Evolutionary conservation across 1,140 invertebrate genomes (phyloP), one percentile per base, ranked within the genome.

Genomic region (Drepana arcuata): DNA sequence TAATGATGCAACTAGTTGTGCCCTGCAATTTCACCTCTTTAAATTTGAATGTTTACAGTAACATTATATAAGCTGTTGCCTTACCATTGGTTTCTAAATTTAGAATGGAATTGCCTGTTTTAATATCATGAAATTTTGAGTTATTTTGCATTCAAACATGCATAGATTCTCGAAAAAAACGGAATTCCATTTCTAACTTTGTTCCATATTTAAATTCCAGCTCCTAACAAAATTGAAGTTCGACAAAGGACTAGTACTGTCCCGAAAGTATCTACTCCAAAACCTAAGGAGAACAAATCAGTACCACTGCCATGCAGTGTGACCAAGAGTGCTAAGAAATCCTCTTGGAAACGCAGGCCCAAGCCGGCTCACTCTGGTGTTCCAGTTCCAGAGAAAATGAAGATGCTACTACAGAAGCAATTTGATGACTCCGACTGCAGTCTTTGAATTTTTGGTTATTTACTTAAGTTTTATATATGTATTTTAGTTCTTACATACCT

Each of bases 291-390:
- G 24, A 64, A 62, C 18, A 70, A 60, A 34, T 27, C 58, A 0
- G 35, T 34, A 9, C 40, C 48, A 2, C 4, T 56, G 0, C 57
- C 70, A 4, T 41, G 41, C n/a, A 69, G 61, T 40, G 61, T 59
- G 1, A 49, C 51, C 1, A 73, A 74, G 21, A 74, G 70, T 48
- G 61, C 41, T 3, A 75, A 75, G 37, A 78, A 78, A 28, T 36
- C 59, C 0, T 42, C 45, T 6, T 71, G 66, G 62, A 77, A 77
- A 12, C 48, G 62, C 3, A 59, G 65, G 2, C 77, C 68, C 0
- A 69, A 68, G 26, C 64, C 71, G 12, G 77, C 77, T 0, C 77
- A 81, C 29, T 81, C 77, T 7, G 77, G 77, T 5, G 77, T 81
- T 0, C 73, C 77, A 4, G 63, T 74, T 0, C 77, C 77, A 3